Percentiles rank a stretch among this genome's conserved stretches.
These are phyloP conservation scores for Xenopus tropicalis DNA, from an alignment of 2,113 vertebrate genomes.

Conservation along the genomic window DNA sequence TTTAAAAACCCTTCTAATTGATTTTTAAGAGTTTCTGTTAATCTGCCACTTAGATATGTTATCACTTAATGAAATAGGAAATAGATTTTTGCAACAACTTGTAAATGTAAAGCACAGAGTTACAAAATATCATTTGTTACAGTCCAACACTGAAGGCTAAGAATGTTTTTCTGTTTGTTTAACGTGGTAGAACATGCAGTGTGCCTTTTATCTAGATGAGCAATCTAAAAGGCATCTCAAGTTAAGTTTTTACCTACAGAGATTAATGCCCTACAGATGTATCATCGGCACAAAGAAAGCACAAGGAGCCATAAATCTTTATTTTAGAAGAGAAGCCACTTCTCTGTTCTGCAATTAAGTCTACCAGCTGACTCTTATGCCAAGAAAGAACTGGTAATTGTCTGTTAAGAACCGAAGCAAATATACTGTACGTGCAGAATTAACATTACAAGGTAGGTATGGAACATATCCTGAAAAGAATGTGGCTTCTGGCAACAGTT, in stretches of 20 bases:
- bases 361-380: neutral
- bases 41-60: no score
- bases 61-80: no score
- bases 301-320: slow-evolving; percentile 1
- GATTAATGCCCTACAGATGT: slow-evolving; percentile 22
- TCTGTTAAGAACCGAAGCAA: neutral
- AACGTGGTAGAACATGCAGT: slow-evolving; percentile 25
- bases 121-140: neutral
- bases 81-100: no score
- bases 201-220: slow-evolving; percentile 21
- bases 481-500: no score
- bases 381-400: neutral
- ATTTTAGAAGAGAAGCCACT: neutral
- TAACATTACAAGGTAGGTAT: no score
- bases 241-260: neutral
- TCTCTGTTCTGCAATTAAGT: neutral
- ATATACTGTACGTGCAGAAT: no score
- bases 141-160: neutral
- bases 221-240: slow-evolving; percentile 13
- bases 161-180: neutral
- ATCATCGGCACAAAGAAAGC: slow-evolving; percentile 7
- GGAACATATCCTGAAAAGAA: no score
- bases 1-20: no score
- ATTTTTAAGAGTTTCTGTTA: no score
- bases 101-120: no score